Evolutionary conservation across 1,140 invertebrate genomes (phyloP).

Genomic region (Listronotus oregonensis): DNA sequence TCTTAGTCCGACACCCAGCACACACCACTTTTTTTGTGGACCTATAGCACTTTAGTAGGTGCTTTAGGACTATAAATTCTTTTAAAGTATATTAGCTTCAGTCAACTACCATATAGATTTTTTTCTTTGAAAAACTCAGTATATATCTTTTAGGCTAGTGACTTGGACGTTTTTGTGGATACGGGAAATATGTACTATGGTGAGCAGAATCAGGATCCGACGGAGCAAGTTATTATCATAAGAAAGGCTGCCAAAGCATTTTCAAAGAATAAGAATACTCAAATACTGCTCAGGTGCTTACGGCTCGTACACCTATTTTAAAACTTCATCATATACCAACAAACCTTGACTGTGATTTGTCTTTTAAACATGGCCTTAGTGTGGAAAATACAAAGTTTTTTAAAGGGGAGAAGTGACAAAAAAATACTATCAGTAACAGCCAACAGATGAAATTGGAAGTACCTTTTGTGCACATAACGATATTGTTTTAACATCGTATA

Average conservation of each 20-base stretch:
- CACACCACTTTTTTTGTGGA: too few relatives aligned
- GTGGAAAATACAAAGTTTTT: constrained; percentile 62
- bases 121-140: too few relatives aligned
- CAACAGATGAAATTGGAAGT: too few relatives aligned
- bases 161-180: constrained; percentile 61
- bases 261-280: constrained; percentile 41
- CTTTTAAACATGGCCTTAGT: constrained; percentile 61
- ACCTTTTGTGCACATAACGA: too few relatives aligned
- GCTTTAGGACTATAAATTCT: too few relatives aligned
- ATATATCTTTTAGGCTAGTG: constrained; percentile 51
- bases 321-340: constrained; percentile 58
- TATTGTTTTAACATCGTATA: too few relatives aligned
- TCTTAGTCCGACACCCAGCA: too few relatives aligned
- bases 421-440: too few relatives aligned
- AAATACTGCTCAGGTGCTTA: constrained; percentile 51
- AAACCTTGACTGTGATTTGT: constrained; percentile 61
- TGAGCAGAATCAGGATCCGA: constrained; percentile 43
- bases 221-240: constrained; percentile 47
- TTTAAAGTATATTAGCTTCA: too few relatives aligned
- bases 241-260: constrained; percentile 40
- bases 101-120: too few relatives aligned
- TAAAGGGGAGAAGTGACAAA: constrained; percentile 55
- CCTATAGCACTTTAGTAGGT: too few relatives aligned
- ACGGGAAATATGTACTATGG: constrained; percentile 54
- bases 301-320: constrained; percentile 63